These are phyloP conservation scores for Luffia ferchaultella DNA, from an alignment of 2,888 invertebrate species.

Conservation along the genomic window DNA sequence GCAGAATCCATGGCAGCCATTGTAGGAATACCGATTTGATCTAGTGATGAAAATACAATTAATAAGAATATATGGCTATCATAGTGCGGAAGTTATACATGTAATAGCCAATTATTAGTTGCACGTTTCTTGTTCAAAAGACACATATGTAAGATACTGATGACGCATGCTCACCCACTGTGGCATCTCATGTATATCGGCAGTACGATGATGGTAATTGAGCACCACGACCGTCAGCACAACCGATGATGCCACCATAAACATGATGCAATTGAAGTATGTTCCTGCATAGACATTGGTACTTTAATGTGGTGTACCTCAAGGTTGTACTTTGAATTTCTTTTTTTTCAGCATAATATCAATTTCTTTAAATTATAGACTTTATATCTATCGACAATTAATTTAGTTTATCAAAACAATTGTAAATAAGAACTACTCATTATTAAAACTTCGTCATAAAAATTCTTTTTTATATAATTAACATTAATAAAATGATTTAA, in stretches of 20 bases:
- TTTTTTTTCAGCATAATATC: not conserved
- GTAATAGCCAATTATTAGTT: too few relatives aligned
- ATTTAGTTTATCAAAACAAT: not conserved
- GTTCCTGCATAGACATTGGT: slow-evolving; percentile 74
- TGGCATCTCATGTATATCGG: slow-evolving; percentile 97
- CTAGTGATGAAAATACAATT: slow-evolving; percentile 54
- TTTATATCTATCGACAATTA: too few relatives aligned
- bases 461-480: not conserved
- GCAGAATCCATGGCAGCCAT: slow-evolving; percentile 96
- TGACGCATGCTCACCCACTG: too few relatives aligned
- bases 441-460: not conserved
- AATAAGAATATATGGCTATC: not conserved
- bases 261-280: slow-evolving; percentile 99
- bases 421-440: not conserved
- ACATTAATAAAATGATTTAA: not conserved
- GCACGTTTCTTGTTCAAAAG: too few relatives aligned
- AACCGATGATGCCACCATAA: slow-evolving; percentile 98
- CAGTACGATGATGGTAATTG: slow-evolving; percentile 96
- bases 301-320: not conserved
- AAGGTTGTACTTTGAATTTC: too few relatives aligned
- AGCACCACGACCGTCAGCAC: slow-evolving; percentile 96
- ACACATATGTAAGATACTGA: too few relatives aligned
- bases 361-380: not conserved
- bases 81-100: slow-evolving; percentile 3
- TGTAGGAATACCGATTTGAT: slow-evolving; percentile 94